phyloP scores from a whole-genome alignment of 2,113 vertebrate species.

The Mugil cephalus region DNA sequence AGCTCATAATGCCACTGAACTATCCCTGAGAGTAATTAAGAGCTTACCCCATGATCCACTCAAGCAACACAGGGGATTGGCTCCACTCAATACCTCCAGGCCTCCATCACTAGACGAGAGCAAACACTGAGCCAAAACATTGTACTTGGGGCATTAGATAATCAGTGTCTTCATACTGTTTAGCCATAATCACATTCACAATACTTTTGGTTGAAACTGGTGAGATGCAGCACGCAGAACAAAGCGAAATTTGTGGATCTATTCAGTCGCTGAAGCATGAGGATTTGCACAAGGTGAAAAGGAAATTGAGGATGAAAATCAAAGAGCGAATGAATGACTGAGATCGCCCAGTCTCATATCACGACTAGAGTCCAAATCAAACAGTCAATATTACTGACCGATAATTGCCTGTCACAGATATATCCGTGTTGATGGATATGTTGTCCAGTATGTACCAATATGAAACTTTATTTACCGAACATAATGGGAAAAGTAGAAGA shows the following conservation, averaged over 20 bases:
- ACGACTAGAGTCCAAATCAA: too few species aligned
- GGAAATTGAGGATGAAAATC: conserved; percentile 27
- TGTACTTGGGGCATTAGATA: conserved; percentile 9
- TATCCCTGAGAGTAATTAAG: conserved; percentile 75
- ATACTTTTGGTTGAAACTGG: conserved; percentile 18
- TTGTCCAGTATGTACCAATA: too few species aligned
- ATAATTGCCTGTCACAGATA: too few species aligned
- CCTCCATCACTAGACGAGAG: conserved; percentile 38
- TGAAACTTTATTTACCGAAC: too few species aligned
- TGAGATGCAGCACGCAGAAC: not conserved
- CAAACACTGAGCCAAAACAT: conserved; percentile 47
- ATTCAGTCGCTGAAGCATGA: not conserved
- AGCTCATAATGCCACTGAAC: conserved; percentile 64
- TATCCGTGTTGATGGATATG: too few species aligned
- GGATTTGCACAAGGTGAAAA: conserved; percentile 3
- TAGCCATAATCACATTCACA: conserved; percentile 34
- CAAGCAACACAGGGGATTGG: conserved; percentile 54
- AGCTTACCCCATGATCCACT: conserved; percentile 71
- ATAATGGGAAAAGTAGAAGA: too few species aligned
- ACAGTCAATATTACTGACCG: too few species aligned
- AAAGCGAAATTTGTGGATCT: not conserved
- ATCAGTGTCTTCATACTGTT: conserved; percentile 43
- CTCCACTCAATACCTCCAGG: conserved; percentile 52
- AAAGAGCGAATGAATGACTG: not conserved
- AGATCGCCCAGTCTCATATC: not conserved